Evolutionary conservation across 2,113 vertebrate genomes (phyloP).

Genomic region (Indri indri): DNA sequence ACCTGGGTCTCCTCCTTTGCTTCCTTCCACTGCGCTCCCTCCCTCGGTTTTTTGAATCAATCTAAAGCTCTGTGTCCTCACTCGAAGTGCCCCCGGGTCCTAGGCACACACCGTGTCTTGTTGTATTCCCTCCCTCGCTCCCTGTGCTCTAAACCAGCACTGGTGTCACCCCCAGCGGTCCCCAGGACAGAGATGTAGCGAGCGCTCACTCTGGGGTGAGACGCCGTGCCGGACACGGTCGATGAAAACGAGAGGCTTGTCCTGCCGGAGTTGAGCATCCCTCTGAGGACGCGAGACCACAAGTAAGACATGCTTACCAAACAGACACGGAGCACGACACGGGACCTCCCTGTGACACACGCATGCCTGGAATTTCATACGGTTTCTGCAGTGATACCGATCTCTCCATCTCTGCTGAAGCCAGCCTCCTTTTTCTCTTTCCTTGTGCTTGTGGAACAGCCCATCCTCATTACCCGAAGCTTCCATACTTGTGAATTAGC

Average conservation of each 20-base stretch:
- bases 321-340: neutral
- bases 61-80: neutral
- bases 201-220: neutral
- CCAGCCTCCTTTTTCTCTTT: neutral
- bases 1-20: neutral
- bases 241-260: neutral
- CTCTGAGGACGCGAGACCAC: neutral
- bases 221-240: fast-evolving
- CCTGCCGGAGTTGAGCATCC: neutral
- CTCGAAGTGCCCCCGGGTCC: neutral
- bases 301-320: neutral
- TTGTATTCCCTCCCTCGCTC: neutral
- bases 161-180: neutral
- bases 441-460: neutral
- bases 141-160: neutral
- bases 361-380: neutral
- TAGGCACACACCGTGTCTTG: neutral
- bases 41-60: neutral
- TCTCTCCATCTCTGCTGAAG: neutral
- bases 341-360: neutral
- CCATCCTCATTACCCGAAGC: neutral
- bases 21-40: neutral
- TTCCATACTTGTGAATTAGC: neutral
- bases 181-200: neutral
- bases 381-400: neutral